These are phyloP conservation scores for Otolemur crassicaudatus DNA, from an alignment of 2,797 vertebrate genomes.

Conservation along the genomic window DNA sequence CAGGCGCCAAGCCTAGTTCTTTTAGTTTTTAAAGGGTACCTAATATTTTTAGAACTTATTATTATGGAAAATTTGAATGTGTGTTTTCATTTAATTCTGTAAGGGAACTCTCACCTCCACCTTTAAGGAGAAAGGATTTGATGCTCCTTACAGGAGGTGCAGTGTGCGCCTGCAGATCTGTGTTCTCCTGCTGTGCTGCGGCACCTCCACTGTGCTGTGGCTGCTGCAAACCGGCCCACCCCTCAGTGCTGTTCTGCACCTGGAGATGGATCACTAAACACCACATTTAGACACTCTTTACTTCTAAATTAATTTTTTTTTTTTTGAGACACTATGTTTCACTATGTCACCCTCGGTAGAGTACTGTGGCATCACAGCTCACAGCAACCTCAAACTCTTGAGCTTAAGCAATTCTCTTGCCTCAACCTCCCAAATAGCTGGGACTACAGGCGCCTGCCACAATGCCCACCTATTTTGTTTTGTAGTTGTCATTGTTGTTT, in stretches of 20 bases:
- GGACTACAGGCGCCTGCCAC: no score
- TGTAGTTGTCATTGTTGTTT: no score
- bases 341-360: no score
- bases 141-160: background rate
- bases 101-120: background rate
- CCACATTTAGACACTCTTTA: background rate
- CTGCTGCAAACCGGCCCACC: background rate
- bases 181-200: rapidly evolving
- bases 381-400: no score
- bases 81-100: constrained; percentile 16
- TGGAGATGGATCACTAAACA: background rate
- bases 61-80: background rate
- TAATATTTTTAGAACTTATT: background rate
- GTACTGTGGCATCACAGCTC: no score
- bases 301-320: no score
- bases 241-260: background rate
- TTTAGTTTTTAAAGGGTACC: background rate
- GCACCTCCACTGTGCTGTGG: background rate
- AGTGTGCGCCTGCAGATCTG: background rate
- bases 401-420: no score
- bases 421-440: no score
- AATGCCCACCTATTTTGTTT: no score
- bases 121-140: background rate
- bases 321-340: no score
- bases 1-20: no score